These are phyloP conservation scores for Leptopilina boulardi DNA, from an alignment of 1,140 invertebrate genomes.

Conservation along the genomic window DNA sequence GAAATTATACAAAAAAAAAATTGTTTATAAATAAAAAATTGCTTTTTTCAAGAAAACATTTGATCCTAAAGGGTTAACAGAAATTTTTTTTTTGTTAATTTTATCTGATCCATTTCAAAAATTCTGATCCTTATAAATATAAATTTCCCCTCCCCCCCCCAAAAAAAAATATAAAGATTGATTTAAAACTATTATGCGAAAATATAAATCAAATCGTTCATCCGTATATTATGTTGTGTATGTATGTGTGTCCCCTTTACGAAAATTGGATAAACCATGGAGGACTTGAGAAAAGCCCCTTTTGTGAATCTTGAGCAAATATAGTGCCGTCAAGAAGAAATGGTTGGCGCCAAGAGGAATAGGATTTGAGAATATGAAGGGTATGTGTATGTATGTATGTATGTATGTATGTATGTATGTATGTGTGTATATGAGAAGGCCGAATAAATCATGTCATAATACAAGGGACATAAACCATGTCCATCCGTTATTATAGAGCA, in stretches of 20 bases:
- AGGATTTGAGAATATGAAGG: slow-evolving; percentile 24
- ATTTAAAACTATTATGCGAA: background rate
- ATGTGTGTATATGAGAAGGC: background rate
- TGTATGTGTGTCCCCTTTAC: background rate
- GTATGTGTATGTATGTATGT: background rate
- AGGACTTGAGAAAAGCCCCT: slow-evolving; percentile 26
- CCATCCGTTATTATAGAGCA: slow-evolving; percentile 61
- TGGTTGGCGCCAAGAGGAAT: slow-evolving; percentile 39
- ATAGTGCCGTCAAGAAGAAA: slow-evolving; percentile 18
- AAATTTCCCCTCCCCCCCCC: no score
- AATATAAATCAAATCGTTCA: slow-evolving; percentile 15
- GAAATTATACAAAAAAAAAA: no score
- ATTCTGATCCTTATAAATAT: no score
- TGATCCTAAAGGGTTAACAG: no score
- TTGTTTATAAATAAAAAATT: no score
- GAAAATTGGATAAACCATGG: slow-evolving; percentile 26
- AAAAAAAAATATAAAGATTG: no score
- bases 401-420: no score
- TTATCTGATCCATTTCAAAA: no score
- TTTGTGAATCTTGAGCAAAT: slow-evolving; percentile 38
- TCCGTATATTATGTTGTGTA: slow-evolving; percentile 35
- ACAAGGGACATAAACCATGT: slow-evolving; percentile 57
- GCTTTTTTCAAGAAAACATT: no score
- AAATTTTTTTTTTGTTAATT: no score
- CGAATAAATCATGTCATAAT: slow-evolving; percentile 58